These are phyloP conservation scores for Callopanchax toddi DNA, from an alignment of 2,113 vertebrate genomes.

Conservation along the genomic window DNA sequence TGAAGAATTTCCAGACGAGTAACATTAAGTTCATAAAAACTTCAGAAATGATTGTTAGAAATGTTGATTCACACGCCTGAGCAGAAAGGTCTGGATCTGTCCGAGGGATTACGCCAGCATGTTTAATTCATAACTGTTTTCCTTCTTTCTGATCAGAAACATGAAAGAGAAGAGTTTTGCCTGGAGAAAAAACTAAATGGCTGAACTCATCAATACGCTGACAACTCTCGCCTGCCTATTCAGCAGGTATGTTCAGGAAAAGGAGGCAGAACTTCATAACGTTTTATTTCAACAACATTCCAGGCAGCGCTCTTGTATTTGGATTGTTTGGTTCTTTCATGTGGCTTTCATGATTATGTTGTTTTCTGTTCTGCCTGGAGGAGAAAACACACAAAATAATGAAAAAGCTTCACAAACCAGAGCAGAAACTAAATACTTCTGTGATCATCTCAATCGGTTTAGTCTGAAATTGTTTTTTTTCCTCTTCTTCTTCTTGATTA, in stretches of 20 bases:
- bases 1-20: neutral
- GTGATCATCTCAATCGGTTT: neutral
- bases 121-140: slow-evolving; percentile 74
- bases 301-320: slow-evolving; percentile 24
- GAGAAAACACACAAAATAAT: slow-evolving; percentile 34
- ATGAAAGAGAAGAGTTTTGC: slow-evolving; percentile 68
- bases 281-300: slow-evolving; percentile 32
- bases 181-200: slow-evolving; percentile 70
- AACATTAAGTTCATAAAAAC: neutral
- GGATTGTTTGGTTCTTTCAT: slow-evolving; percentile 48
- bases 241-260: slow-evolving; percentile 40
- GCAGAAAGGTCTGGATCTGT: slow-evolving; percentile 60
- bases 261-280: slow-evolving; percentile 44
- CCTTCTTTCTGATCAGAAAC: slow-evolving; percentile 75
- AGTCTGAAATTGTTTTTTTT: neutral
- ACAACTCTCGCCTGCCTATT: slow-evolving; percentile 51
- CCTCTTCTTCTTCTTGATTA: slow-evolving; percentile 11
- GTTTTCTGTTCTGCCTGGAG: slow-evolving; percentile 57
- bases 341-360: slow-evolving; percentile 42
- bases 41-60: slow-evolving; percentile 45
- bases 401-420: slow-evolving; percentile 20
- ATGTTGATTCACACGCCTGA: neutral
- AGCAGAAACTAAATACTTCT: slow-evolving; percentile 5
- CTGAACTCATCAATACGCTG: slow-evolving; percentile 70
- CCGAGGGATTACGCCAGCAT: slow-evolving; percentile 50